Conservation (phyloP, 2,113 vertebrate species). For the Rhombomys opimus region DNA sequence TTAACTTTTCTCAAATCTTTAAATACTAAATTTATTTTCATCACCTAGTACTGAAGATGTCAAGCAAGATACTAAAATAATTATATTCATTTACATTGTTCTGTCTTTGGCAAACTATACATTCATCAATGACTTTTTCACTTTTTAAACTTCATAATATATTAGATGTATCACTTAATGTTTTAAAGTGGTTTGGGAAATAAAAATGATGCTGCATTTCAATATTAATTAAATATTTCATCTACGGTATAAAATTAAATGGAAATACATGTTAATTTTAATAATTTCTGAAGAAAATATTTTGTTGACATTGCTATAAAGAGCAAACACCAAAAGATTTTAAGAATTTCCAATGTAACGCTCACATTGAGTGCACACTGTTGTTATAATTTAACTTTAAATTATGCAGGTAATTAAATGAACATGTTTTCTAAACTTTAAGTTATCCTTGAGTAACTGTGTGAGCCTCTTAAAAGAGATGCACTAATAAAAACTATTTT, state of each 20-base stretch:
- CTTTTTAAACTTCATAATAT: background rate
- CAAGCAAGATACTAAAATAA: background rate
- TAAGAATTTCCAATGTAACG: background rate
- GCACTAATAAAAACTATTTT: conserved; percentile 9
- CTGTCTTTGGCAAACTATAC: background rate
- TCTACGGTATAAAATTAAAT: background rate
- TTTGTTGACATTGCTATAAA: background rate
- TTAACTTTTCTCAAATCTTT: background rate
- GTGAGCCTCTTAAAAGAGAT: background rate
- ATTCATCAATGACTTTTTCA: background rate
- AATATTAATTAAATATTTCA: conserved; percentile 3
- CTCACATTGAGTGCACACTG: background rate
- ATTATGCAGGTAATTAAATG: background rate
- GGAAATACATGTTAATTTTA: background rate
- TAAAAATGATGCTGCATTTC: background rate
- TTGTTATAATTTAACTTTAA: conserved; percentile 53
- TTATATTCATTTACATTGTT: background rate
- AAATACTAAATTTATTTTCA: background rate
- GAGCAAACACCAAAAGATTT: background rate
- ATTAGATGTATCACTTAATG: background rate
- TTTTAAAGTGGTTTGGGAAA: background rate
- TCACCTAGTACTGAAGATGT: background rate
- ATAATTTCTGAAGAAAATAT: conserved; percentile 11
- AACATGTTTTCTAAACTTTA: conserved; percentile 34
- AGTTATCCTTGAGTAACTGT: conserved; percentile 37